Base-by-base conservation (phyloP, 2,113 vertebrate species). In the Triplophysa dalaica region DNA sequence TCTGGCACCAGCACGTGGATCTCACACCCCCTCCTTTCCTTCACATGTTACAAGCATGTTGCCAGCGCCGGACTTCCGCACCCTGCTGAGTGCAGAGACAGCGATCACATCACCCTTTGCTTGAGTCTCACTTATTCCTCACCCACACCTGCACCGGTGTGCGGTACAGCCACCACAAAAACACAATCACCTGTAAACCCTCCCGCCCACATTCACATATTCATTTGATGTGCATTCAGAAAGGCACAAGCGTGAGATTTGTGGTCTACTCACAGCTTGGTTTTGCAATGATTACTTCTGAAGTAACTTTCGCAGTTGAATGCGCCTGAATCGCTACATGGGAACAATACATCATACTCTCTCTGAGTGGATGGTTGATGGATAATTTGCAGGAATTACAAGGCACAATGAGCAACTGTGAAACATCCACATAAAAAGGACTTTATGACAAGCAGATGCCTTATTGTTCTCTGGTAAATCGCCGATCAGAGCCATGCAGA, bases 31-130 rank as follows among this genome's bases (percentile, higher is more conserved):
- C 89, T 83, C 88, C 86, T 81, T 88, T 85, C 70, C 66, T 88
- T 90, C 91, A 92, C 91, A 91, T 93, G 91, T 92, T 90, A 90
- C 88, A 83, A 45, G 82, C 70, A 82, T 88, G 90, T 88, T 93
- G 91, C 90, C 92, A 93, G 86, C 83, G 88, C 43, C 54, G 62
- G 77, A 85, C 89, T 92, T 93, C 92, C 92, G 91, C 90, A 90
- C 89, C 89, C 89, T 83, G 89, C 88, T 21, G 86, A 78, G 87
- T 86, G 11, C 81, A 62, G 76, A 14, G 73, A 73, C 87, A 82
- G 88, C 84, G 83, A 89, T 87, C 77, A 24, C 88, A 88, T 86
- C 75, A 88, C 85, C 88, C 64, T 24, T 90, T 89, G 90, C 89
- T 89, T 88, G 84, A 89, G 84, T 88, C 87, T 85, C 86, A 88